phyloP scores from a whole-genome alignment of 2,888 invertebrate species.

The Meliscaeva auricollis region DNA sequence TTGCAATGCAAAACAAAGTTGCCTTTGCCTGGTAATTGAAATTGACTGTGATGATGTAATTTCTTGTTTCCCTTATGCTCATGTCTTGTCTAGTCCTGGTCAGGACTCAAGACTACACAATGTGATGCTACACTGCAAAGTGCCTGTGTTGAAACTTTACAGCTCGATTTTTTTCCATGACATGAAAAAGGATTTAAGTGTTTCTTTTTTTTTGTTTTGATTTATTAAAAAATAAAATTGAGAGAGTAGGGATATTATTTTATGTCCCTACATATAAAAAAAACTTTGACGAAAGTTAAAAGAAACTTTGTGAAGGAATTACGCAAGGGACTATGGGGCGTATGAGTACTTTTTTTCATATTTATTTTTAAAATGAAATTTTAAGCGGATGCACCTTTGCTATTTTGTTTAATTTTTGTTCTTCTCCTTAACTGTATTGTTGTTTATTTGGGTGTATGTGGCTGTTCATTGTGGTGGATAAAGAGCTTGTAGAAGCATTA shows the following conservation, averaged over 20 bases:
- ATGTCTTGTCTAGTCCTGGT: conserved; percentile 8
- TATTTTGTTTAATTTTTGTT: background rate
- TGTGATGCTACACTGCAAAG: conserved; percentile 1
- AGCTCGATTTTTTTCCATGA: conserved; percentile 48
- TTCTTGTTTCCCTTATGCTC: conserved; percentile 55
- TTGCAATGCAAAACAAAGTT: conserved; percentile 68
- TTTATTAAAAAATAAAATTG: conserved; percentile 9
- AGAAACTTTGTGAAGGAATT: conserved; percentile 33
- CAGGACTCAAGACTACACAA: conserved; percentile 32
- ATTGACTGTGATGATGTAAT: conserved; percentile 76
- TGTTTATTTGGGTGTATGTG: background rate
- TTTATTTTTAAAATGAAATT: conserved; percentile 11
- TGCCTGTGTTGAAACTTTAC: conserved; percentile 46
- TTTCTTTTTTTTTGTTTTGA: conserved; percentile 33
- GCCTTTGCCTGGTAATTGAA: conserved; percentile 72
- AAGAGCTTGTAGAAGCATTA: background rate
- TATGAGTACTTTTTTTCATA: conserved; percentile 22
- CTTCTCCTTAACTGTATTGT: background rate
- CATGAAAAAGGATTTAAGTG: conserved; percentile 62
- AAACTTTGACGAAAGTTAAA: conserved; percentile 36
- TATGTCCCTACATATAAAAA: no score
- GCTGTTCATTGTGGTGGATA: background rate
- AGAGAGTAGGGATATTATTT: background rate
- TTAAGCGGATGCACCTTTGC: background rate
- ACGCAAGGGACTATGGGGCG: conserved; percentile 44